These are phyloP conservation scores for Apantesis nais DNA, from an alignment of 2,888 invertebrate species.

Conservation along the genomic window DNA sequence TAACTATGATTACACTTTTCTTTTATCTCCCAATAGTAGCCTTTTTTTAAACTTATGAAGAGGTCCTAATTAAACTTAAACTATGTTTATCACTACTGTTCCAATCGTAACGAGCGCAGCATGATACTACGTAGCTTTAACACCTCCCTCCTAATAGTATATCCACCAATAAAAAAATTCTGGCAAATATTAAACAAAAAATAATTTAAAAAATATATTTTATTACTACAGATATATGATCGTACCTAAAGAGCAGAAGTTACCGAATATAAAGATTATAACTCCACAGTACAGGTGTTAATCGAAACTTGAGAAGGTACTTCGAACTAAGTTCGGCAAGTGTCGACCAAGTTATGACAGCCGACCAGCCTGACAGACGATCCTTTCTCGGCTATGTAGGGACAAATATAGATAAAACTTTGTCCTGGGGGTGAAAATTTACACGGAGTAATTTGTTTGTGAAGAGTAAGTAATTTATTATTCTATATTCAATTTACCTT, in stretches of 20 bases:
- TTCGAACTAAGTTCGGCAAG: conserved; percentile 34
- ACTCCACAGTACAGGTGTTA: conserved; percentile 60
- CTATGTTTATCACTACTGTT: too few species aligned
- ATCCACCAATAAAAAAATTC: too few species aligned
- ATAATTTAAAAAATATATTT: background rate
- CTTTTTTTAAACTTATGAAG: background rate
- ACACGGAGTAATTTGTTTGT: background rate
- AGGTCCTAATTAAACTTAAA: background rate
- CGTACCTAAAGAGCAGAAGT: conserved; percentile 4
- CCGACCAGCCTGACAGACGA: conserved; percentile 45
- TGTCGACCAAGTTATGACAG: conserved; percentile 40
- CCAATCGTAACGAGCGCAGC: too few species aligned
- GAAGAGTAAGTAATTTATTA: background rate
- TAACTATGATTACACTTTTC: too few species aligned
- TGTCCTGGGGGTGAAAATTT: conserved; percentile 7
- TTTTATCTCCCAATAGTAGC: too few species aligned
- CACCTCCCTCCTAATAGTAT: too few species aligned
- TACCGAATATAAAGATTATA: conserved; percentile 14
- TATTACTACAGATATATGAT: background rate
- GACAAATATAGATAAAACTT: conserved; percentile 10
- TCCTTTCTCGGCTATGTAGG: conserved; percentile 16
- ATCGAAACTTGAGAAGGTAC: conserved; percentile 49
- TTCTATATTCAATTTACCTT: background rate
- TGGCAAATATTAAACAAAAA: too few species aligned
- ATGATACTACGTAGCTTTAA: too few species aligned